phyloP scores from a whole-genome alignment of 2,888 invertebrate species.

The Ectemnius continuus region DNA sequence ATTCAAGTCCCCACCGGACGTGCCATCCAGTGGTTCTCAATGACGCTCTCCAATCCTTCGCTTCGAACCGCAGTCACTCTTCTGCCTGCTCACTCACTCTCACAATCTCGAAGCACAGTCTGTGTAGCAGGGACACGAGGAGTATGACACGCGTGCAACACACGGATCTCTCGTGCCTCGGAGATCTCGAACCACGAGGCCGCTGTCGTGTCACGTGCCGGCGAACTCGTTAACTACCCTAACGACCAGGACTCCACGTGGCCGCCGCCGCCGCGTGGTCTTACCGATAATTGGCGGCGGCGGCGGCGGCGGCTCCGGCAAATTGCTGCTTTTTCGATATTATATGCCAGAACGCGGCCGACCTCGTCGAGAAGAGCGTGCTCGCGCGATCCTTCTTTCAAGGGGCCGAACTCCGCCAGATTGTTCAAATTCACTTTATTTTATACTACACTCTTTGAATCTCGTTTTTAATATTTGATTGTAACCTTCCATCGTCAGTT shows the following conservation, averaged over 20 bases:
- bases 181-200: slow-evolving; percentile 51
- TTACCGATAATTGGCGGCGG: slow-evolving; percentile 70
- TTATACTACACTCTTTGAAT: too few species aligned
- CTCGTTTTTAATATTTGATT: too few species aligned
- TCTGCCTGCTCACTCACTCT: too few species aligned
- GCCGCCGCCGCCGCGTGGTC: slow-evolving; percentile 54
- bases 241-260: slow-evolving; percentile 73
- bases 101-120: background rate
- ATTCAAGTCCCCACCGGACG: slow-evolving; percentile 68
- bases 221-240: slow-evolving; percentile 74
- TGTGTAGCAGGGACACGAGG: background rate
- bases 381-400: too few species aligned
- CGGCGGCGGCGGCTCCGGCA: slow-evolving; percentile 57
- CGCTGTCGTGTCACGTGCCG: slow-evolving; percentile 70
- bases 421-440: too few species aligned
- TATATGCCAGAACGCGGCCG: slow-evolving; percentile 43
- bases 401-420: too few species aligned
- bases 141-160: slow-evolving; percentile 26
- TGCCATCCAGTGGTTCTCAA: slow-evolving; percentile 69
- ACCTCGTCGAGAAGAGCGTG: slow-evolving; percentile 2
- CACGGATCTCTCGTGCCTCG: slow-evolving; percentile 20
- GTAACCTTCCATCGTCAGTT: too few species aligned
- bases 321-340: slow-evolving; percentile 61
- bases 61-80: too few species aligned
- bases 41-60: slow-evolving; percentile 6